Base-by-base conservation (phyloP, 2,888 invertebrate genomes). In the Dysmachus trigonus region DNA sequence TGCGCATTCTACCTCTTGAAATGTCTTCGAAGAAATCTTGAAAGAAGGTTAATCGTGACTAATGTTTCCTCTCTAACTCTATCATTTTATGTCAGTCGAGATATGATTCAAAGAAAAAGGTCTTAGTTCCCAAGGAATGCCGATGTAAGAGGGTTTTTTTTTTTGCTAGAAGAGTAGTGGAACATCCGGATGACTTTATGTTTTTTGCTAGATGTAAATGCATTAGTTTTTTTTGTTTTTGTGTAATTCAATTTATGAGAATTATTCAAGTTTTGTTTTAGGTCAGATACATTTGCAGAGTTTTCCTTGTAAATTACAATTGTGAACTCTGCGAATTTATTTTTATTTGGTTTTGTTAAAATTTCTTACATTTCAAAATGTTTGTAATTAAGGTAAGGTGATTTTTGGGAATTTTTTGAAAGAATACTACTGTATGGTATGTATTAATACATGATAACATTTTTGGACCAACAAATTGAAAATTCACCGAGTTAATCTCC, bases 41-140 rank as follows among this genome's bases (percentile, higher is more conserved):
- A 6, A 81, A 81, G 33, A 81, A 81, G 33, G 53, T 62, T 81
- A 81, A 51, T 53, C 33, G 53, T 81, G 81, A 81, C 53, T 81
- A 62, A 53, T 81, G 62, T 33, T 81, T 81, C 81, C 53, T 53
- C 18, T 53, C 81, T 3, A 33, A 7, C 8, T 10, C 30, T 81
- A 81, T 31, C n/a, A 77, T 51, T 41, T 77, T n/a, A 4, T 13
- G 38, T 41, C 38, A 13, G 38, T 41, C 38, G 15, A 10, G 27
- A 27, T 10, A 62, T 22, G n/a, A 51, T 51, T n/a, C 47, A 62
- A 53, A 0, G 22, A 53, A n/a, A 27, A 62, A 62, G 62, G 62
- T 51, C 13, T 22, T n/a, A 15, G 47, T 47, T 47, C 47, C 18
- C 47, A 47, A 22, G 62, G 27, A 62, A 62, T 62, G 22, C 62